Percentiles rank a stretch among this genome's conserved stretches.
phyloP scores from a whole-genome alignment of 23 tunicate genomes.

The Ciona savignyi region DNA sequence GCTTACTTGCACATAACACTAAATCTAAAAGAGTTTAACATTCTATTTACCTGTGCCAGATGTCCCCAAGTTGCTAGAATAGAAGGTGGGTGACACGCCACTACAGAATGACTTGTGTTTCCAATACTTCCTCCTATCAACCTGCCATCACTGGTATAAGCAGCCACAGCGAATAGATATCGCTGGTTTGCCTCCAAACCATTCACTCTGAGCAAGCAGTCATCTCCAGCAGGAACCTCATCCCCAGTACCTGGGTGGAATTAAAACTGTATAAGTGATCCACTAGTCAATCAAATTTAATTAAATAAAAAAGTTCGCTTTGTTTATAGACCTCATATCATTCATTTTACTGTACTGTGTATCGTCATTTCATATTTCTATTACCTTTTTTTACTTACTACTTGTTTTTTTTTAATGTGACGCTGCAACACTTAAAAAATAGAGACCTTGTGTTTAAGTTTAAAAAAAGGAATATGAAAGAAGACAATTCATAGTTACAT shows the following conservation, averaged over 20 bases:
- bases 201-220: slow-evolving; percentile 50
- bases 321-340: too few species aligned
- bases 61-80: slow-evolving; percentile 57
- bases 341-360: too few species aligned
- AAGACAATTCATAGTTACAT: too few species aligned
- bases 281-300: background rate
- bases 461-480: too few species aligned
- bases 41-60: slow-evolving; percentile 68
- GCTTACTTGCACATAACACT: too few species aligned
- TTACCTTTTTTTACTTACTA: too few species aligned
- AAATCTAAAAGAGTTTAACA: too few species aligned
- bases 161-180: slow-evolving; percentile 93
- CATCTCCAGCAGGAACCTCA: slow-evolving; percentile 68
- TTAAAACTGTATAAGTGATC: background rate
- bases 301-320: background rate
- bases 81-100: slow-evolving; percentile 73
- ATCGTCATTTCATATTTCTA: too few species aligned
- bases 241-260: slow-evolving; percentile 57
- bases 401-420: too few species aligned
- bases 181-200: slow-evolving; percentile 64
- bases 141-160: slow-evolving; percentile 62
- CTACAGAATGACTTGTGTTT: slow-evolving; percentile 55
- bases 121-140: slow-evolving; percentile 81
- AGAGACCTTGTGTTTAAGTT: too few species aligned
- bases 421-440: too few species aligned